Base-by-base conservation (phyloP, 2,797 vertebrate species). In the Phrynocephalus guinanensis region DNA sequence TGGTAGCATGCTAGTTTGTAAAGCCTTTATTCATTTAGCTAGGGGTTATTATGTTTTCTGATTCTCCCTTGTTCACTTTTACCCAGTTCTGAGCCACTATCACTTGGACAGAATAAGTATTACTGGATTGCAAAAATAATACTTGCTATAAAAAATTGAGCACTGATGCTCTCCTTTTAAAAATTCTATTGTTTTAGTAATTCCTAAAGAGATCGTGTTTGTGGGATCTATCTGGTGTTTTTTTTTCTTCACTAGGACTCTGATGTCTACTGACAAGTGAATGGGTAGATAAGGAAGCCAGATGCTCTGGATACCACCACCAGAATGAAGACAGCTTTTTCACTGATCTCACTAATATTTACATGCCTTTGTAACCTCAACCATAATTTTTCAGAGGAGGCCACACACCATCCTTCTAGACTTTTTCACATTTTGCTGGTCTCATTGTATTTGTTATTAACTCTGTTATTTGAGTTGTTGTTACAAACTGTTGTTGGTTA, bases 61-160 rank as follows among this genome's bases (percentile, higher is more conserved):
- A 91, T 87, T 71, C 66, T 93, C 87, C 76, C 90, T 88, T 90
- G 85, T 88, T 72, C 86, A 93, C 82, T 82, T 88, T 95, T 95
- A 91, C 92, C 88, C 80, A 87, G 56, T 73, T 85, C 91, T 93
- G 93, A 93, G 88, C 91, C 89, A 90, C 85, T 86, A 86, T 67
- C 75, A 30, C 67, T 79, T 16, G 1, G 89, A 91, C 92, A 91
- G 90, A 92, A 87, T 86, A 88, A 68, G 85, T 38, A 70, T 72
- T 71, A 26, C 73, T 56, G 67, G 79, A 44, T 79, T 71, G 82
- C 38, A 88, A 83, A 87, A 86, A 86, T 89, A 94, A 76, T 82
- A 75, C 52, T 60, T 73, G 8, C 66, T 50, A 67, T 67, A 26
- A 86, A 81, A 86, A 86, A 63, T 73, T 22, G 75, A 86, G 50